These are phyloP conservation scores for Danio aesculapii DNA, from an alignment of 2,797 vertebrate species.

Conservation along the genomic window DNA sequence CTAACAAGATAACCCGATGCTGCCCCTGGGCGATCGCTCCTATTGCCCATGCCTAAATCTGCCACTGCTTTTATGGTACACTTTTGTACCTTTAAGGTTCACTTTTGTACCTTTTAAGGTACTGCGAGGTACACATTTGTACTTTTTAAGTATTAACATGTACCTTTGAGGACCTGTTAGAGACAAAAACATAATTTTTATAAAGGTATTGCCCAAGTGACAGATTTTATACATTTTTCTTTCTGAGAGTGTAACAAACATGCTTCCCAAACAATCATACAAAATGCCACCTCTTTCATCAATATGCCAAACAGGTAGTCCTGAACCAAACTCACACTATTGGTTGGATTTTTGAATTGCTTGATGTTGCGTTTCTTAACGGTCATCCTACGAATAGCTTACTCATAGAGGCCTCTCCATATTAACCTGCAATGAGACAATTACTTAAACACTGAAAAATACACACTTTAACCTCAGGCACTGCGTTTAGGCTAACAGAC, in stretches of 20 bases:
- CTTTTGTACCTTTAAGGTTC: too few relatives aligned
- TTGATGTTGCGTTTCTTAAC: not conserved
- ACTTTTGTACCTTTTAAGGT: too few relatives aligned
- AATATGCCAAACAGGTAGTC: not conserved
- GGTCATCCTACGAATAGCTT: not conserved
- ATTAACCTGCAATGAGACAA: not conserved
- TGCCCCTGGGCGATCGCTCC: too few relatives aligned
- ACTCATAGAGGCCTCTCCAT: not conserved
- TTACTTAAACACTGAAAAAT: not conserved
- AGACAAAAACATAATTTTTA: too few relatives aligned
- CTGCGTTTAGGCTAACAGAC: not conserved
- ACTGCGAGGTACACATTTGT: too few relatives aligned
- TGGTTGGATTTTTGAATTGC: not conserved
- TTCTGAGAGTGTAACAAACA: not conserved
- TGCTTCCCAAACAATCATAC: not conserved
- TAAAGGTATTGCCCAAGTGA: too few relatives aligned
- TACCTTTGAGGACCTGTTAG: too few relatives aligned
- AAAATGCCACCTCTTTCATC: not conserved
- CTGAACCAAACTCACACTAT: not conserved
- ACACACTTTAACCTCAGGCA: not conserved
- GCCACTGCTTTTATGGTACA: too few relatives aligned
- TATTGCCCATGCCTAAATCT: too few relatives aligned
- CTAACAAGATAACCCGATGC: too few relatives aligned
- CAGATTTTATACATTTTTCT: too few relatives aligned
- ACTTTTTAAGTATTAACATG: too few relatives aligned